Conservation (phyloP, 2,797 vertebrate genomes). For the Pampus argenteus region DNA sequence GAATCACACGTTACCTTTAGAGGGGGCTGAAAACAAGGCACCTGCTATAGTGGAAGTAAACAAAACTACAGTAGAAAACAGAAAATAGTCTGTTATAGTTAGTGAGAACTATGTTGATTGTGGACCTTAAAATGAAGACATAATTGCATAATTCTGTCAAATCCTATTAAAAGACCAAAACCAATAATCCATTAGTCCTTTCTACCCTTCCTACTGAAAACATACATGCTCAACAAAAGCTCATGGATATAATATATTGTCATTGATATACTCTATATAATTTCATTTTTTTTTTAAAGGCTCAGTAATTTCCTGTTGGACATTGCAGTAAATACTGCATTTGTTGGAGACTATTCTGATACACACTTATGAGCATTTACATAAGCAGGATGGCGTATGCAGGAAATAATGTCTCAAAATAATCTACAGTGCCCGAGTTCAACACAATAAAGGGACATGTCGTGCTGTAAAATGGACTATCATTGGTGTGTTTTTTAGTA, state of each 20-base stretch:
- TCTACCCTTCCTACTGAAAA: background rate
- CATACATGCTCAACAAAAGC: background rate
- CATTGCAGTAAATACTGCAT: no score
- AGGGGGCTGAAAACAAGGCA: slow-evolving; percentile 29
- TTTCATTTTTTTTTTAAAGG: no score
- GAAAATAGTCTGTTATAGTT: background rate
- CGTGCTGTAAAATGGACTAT: no score
- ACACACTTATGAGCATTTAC: no score
- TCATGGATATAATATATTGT: no score
- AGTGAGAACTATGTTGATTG: background rate
- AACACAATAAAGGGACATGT: no score
- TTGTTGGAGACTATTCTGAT: no score
- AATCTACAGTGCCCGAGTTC: no score
- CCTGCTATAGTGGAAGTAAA: background rate
- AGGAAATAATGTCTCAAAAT: no score
- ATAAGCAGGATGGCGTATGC: no score
- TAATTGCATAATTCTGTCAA: background rate
- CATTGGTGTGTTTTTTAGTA: background rate
- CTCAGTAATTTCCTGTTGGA: no score
- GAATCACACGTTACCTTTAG: slow-evolving; percentile 26
- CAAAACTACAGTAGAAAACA: background rate
- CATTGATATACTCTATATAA: no score
- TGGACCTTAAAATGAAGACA: background rate
- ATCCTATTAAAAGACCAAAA: background rate
- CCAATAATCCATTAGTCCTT: background rate